These are phyloP conservation scores for Drosophila baimaii DNA, from an alignment of 1,140 invertebrate species.

Conservation along the genomic window DNA sequence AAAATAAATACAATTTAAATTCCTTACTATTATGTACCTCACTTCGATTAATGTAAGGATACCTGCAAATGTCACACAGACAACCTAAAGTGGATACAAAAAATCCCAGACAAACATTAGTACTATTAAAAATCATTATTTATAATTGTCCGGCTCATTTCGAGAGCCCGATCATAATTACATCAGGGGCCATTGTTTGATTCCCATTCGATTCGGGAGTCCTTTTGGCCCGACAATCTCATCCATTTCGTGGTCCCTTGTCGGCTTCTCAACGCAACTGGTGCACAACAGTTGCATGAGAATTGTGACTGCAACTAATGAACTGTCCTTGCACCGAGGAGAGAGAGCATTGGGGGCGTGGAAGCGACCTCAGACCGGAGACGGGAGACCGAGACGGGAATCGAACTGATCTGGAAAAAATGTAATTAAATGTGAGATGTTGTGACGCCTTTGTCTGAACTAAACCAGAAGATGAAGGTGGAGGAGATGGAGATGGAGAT, in stretches of 20 bases:
- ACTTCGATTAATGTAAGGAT: too few species aligned
- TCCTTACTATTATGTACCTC: too few species aligned
- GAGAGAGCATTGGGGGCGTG: slow-evolving; percentile 46
- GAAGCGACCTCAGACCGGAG: neutral
- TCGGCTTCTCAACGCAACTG: neutral
- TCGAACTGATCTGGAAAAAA: slow-evolving; percentile 50
- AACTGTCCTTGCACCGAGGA: slow-evolving; percentile 31
- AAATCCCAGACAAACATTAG: neutral
- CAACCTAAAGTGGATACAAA: neutral
- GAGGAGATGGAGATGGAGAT: neutral
- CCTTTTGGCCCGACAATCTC: slow-evolving; percentile 2
- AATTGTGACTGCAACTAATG: slow-evolving; percentile 7
- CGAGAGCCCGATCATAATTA: slow-evolving; percentile 12
- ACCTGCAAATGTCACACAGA: neutral
- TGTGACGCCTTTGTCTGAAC: slow-evolving; percentile 70
- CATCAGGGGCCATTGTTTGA: slow-evolving; percentile 4
- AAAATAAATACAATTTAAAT: too few species aligned
- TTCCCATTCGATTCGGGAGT: slow-evolving; percentile 23
- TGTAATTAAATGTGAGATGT: slow-evolving; percentile 77
- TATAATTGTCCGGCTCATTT: neutral
- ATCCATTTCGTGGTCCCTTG: neutral
- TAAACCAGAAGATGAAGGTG: slow-evolving; percentile 1
- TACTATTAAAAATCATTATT: slow-evolving; percentile 12
- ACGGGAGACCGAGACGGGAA: slow-evolving; percentile 6
- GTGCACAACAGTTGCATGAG: slow-evolving; percentile 23